Conservation (phyloP, 2,888 invertebrate species). For the Dascillus cervinus region DNA sequence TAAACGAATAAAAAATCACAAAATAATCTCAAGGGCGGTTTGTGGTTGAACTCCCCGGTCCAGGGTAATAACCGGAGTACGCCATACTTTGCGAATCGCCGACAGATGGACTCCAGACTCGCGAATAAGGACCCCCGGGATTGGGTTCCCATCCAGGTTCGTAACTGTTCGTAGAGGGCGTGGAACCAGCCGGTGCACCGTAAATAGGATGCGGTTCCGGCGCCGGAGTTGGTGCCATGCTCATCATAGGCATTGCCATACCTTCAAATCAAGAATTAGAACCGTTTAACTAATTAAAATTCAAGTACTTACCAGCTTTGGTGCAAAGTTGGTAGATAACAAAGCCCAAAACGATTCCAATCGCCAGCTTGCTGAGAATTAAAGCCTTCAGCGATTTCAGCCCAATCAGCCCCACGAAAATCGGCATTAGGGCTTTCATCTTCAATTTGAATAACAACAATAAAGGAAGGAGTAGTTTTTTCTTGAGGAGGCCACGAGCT, state of each 20-base stretch:
- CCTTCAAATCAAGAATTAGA: constrained; percentile 45
- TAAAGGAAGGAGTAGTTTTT: constrained; percentile 74
- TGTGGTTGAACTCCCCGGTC: constrained; percentile 51
- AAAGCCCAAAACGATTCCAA: constrained; percentile 74
- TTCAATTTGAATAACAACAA: constrained; percentile 74
- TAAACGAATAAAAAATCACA: not conserved
- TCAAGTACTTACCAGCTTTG: constrained; percentile 56
- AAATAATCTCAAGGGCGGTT: constrained; percentile 30
- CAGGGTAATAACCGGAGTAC: constrained; percentile 65
- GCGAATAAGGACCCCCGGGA: constrained; percentile 68
- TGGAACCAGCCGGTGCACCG: constrained; percentile 55
- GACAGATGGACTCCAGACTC: constrained; percentile 62
- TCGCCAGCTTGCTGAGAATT: constrained; percentile 75
- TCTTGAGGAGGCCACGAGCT: constrained; percentile 73
- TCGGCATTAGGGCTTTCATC: constrained; percentile 76
- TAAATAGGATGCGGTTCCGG: constrained; percentile 58
- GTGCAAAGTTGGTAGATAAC: constrained; percentile 69
- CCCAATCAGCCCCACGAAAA: constrained; percentile 69
- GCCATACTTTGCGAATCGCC: constrained; percentile 54
- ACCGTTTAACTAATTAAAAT: constrained; percentile 1
- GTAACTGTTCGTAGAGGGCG: constrained; percentile 64
- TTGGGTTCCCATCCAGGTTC: constrained; percentile 65
- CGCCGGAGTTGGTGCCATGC: constrained; percentile 40
- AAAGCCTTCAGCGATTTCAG: constrained; percentile 78
- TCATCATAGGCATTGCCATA: constrained; percentile 64